Percentiles rank a stretch among this genome's conserved stretches.
Evolutionary conservation across 2,888 invertebrate species (phyloP).

Genomic region (Dicyrtoma fusca): DNA sequence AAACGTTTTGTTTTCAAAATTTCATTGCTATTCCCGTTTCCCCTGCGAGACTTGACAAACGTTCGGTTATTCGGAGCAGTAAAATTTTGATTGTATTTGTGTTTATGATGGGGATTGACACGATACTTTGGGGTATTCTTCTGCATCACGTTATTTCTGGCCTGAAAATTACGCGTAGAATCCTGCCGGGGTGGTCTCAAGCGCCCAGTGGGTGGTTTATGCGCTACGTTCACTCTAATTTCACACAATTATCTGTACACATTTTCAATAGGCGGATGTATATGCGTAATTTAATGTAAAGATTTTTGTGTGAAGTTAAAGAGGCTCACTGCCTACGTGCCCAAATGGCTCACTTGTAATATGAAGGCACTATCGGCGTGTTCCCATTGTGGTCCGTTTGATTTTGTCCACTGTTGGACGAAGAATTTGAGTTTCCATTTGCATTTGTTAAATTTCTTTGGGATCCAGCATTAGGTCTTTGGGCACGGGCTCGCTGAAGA

Average conservation of each 20-base stretch:
- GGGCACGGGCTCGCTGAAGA: neutral
- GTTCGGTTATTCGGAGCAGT: neutral
- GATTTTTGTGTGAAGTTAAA: too few relatives aligned
- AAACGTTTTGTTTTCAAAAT: slow-evolving; percentile 25
- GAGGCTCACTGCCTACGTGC: too few relatives aligned
- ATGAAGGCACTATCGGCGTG: slow-evolving; percentile 4
- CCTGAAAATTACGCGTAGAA: slow-evolving; percentile 14
- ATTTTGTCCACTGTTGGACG: neutral
- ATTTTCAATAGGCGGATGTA: too few relatives aligned
- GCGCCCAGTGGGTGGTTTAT: slow-evolving; percentile 23
- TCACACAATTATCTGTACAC: neutral
- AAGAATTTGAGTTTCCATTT: neutral
- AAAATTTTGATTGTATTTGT: neutral
- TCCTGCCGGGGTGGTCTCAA: slow-evolving; percentile 15
- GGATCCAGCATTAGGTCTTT: neutral
- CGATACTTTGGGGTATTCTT: slow-evolving; percentile 4
- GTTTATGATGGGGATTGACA: slow-evolving; percentile 4
- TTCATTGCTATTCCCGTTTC: neutral
- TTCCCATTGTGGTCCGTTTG: slow-evolving; percentile 1
- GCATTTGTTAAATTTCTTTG: neutral
- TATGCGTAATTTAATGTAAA: too few relatives aligned
- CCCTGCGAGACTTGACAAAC: neutral
- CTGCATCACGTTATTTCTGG: neutral
- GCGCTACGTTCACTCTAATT: slow-evolving; percentile 1
- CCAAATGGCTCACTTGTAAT: slow-evolving; percentile 28